Evolutionary conservation across 2,888 invertebrate species (phyloP), one percentile per base, ranked within the genome.

Genomic region (Capitulum mitella): DNA sequence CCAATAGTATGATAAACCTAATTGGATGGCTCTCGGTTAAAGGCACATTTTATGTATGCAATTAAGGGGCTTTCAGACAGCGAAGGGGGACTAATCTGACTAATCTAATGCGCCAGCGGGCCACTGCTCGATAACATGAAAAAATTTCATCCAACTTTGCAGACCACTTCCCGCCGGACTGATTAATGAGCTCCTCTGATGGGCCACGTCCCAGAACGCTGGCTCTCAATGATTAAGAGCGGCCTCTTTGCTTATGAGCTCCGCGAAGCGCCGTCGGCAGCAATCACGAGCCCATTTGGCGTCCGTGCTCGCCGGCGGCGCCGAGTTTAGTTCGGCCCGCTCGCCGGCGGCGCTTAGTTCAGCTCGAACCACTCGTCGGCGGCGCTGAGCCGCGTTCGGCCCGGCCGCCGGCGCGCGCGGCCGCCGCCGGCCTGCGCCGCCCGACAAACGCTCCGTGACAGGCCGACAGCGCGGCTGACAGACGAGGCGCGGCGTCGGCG

Each of bases 21-120:
- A 64, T 64, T 64, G 34, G 64, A 64, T 64, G 64, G 64, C 16
- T 19, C 64, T n/a, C 34, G 64, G 64, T 64, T 34, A 34, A 64
- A 64, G 19, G 16, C 34, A 34, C 64, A 29, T 64, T 61, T 64
- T 64, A 64, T 64, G 64, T 34, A 64, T 64, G 64, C 34, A 34
- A 64, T 34, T 34, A 64, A 16, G 64, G 29, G 16, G 34, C 64
- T 34, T 34, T 29, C 58, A 29, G 29, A 8, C 0, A 26, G 58
- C 29, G 51, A 22, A 29, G 12, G 29, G 29, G 29, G 1, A 61
- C 26, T 54, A 64, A 64, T 64, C 64, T 14, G 16, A 19, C 19
- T 34, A 34, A 64, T 64, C 64, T 34, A 34, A 64, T 32, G 64
- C 64, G 34, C 32, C 34, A 34, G 16, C 19, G 32, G 32, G 34